These are phyloP conservation scores for Ianthella basta DNA, from an alignment of 37 sponge, comb jelly and placozoan genomes.

Conservation along the genomic window DNA sequence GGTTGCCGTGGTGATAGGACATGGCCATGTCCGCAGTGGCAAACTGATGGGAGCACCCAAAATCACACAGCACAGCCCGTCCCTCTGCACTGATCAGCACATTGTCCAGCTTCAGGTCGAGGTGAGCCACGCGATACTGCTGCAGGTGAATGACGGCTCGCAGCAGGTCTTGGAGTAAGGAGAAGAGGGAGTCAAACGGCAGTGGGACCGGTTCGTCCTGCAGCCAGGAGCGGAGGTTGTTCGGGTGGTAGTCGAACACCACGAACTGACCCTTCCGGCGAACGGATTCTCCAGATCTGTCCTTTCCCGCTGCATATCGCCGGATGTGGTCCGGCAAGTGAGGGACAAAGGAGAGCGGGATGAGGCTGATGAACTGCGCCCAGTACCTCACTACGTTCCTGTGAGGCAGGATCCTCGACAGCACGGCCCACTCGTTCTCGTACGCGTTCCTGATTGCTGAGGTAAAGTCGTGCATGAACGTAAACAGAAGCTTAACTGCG, in stretches of 20 bases:
- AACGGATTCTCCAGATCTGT: constrained; percentile 22
- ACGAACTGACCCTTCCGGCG: constrained; percentile 70
- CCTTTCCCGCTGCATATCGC: constrained; percentile 33
- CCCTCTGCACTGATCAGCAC: constrained; percentile 51
- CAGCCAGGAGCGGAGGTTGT: constrained; percentile 41
- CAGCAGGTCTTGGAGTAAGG: constrained; percentile 44
- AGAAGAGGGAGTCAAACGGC: constrained; percentile 15
- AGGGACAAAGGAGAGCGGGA: constrained; percentile 58
- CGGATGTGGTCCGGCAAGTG: constrained; percentile 35
- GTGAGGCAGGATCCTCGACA: constrained; percentile 77
- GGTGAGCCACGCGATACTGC: constrained; percentile 57
- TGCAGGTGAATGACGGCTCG: constrained; percentile 41
- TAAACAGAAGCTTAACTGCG: constrained; percentile 84
- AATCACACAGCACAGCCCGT: constrained; percentile 71
- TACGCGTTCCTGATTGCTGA: constrained; percentile 64
- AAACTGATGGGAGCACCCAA: constrained; percentile 84
- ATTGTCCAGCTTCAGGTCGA: constrained; percentile 78
- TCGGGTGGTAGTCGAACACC: constrained; percentile 67
- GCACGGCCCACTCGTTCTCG: constrained; percentile 86
- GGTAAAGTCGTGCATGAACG: constrained; percentile 73
- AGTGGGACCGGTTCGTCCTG: constrained; percentile 26
- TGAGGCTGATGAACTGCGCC: constrained; percentile 82
- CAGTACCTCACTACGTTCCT: constrained; percentile 73
- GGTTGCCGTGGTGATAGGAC: constrained; percentile 48
- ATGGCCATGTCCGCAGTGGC: constrained; percentile 39